Percentiles rank a stretch among this genome's conserved stretches.
Conservation (phyloP, 2,113 vertebrate genomes). For the Lepisosteus osseus region DNA sequence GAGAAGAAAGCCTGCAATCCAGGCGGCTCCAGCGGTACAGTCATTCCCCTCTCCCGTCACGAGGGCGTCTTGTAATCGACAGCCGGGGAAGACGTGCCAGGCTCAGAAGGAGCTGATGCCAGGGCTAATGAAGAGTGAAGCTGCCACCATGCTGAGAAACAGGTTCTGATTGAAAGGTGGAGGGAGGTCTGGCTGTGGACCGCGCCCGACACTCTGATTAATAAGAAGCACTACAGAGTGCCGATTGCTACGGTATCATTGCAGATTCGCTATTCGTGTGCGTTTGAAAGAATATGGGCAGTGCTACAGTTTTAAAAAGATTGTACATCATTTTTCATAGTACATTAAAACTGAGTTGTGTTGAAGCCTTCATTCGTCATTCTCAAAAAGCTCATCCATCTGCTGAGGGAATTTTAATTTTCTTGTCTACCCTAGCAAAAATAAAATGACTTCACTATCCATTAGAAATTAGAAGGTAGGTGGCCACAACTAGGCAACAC, state of each 20-base stretch:
- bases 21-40: not conserved
- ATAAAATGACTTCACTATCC: too few relatives aligned
- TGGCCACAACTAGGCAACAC: too few relatives aligned
- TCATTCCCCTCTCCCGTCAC: not conserved
- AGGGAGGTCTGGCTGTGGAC: slow-evolving; percentile 31
- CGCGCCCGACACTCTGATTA: slow-evolving; percentile 41
- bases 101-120: slow-evolving; percentile 43
- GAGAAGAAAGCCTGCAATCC: too few relatives aligned
- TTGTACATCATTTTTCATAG: too few relatives aligned
- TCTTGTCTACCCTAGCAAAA: too few relatives aligned
- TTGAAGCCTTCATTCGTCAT: too few relatives aligned
- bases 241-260: slow-evolving; percentile 23
- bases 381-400: too few relatives aligned
- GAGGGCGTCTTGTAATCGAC: slow-evolving; percentile 24
- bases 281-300: not conserved
- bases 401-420: too few relatives aligned
- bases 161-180: slow-evolving; percentile 38
- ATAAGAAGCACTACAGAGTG: slow-evolving; percentile 22
- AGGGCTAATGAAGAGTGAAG: slow-evolving; percentile 36
- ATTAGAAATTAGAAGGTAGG: too few relatives aligned
- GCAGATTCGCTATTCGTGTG: not conserved
- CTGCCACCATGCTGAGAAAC: slow-evolving; percentile 39
- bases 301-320: not conserved
- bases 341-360: too few relatives aligned
- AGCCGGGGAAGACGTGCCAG: slow-evolving; percentile 34